A percentile compares a stretch with the other conserved stretches of the same genome.
These are phyloP conservation scores for Sarcophaga subvicina DNA, from an alignment of 2,888 invertebrate genomes.

Conservation along the genomic window DNA sequence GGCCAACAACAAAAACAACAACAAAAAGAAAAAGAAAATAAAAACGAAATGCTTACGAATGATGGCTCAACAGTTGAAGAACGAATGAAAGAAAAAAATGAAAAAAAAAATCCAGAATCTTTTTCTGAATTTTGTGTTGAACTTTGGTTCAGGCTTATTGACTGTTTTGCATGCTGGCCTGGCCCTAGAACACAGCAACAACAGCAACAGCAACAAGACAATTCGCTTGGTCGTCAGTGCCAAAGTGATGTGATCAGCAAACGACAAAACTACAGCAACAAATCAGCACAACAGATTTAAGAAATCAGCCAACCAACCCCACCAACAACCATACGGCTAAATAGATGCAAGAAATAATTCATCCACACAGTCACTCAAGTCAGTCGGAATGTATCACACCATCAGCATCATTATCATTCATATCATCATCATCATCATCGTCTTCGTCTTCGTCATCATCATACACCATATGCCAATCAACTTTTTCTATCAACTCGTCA, in stretches of 20 bases:
- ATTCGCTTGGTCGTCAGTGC: constrained; percentile 1
- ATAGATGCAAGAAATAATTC: not conserved
- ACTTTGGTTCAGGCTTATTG: constrained; percentile 61
- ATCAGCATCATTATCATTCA: too few relatives aligned
- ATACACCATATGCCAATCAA: not conserved
- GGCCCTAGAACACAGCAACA: constrained; percentile 11
- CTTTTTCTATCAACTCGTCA: constrained; percentile 41
- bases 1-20: too few relatives aligned
- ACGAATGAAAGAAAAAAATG: not conserved
- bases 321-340: not conserved
- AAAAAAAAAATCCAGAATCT: not conserved
- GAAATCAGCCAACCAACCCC: not conserved
- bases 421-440: too few relatives aligned
- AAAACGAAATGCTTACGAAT: constrained; percentile 21
- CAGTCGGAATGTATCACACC: too few relatives aligned
- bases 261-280: not conserved
- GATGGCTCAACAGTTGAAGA: constrained; percentile 8
- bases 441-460: not conserved
- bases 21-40: not conserved
- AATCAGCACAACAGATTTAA: not conserved
- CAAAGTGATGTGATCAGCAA: not conserved
- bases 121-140: constrained; percentile 38
- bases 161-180: constrained; percentile 58
- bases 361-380: too few relatives aligned
- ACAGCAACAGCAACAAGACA: constrained; percentile 12